These are phyloP conservation scores for Cryptus armator DNA, from an alignment of 2,888 invertebrate species.

Conservation along the genomic window DNA sequence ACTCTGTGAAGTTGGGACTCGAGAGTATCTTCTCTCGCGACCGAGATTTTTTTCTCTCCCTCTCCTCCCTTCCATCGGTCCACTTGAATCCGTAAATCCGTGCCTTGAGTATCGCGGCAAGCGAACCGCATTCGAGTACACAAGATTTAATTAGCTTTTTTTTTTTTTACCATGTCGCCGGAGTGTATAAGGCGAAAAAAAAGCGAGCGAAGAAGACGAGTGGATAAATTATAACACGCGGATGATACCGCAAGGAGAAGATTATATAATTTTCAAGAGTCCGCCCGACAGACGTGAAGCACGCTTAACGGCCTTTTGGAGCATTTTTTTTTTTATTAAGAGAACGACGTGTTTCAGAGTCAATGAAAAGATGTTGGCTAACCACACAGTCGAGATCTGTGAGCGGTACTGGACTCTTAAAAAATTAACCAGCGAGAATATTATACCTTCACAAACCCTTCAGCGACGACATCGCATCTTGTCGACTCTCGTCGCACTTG, in stretches of 20 bases:
- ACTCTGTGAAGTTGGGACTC: constrained; percentile 11
- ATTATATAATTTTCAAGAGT: constrained; percentile 72
- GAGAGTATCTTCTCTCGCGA: constrained; percentile 12
- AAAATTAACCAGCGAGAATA: constrained; percentile 77
- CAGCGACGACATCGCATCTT: constrained; percentile 71
- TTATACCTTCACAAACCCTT: constrained; percentile 70
- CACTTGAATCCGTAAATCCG: constrained; percentile 35
- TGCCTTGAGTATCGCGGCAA: constrained; percentile 5
- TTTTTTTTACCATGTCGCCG: neutral
- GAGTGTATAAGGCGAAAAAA: neutral
- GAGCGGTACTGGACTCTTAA: constrained; percentile 72
- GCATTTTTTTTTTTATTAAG: constrained; percentile 63
- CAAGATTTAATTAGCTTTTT: constrained; percentile 30
- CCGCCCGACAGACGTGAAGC: constrained; percentile 43
- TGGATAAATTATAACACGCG: constrained; percentile 71
- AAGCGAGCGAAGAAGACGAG: constrained; percentile 25
- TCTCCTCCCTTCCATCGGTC: constrained; percentile 14
- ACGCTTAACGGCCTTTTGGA: constrained; percentile 69
- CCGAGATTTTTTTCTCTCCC: constrained; percentile 1
- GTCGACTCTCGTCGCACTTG: constrained; percentile 58
- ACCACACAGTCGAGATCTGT: constrained; percentile 45
- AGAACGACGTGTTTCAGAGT: constrained; percentile 31
- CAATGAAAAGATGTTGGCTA: constrained; percentile 61
- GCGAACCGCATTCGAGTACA: constrained; percentile 3
- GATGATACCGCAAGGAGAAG: constrained; percentile 58